Conservation (phyloP, 2,797 vertebrate genomes). For the Eospalax fontanierii region DNA sequence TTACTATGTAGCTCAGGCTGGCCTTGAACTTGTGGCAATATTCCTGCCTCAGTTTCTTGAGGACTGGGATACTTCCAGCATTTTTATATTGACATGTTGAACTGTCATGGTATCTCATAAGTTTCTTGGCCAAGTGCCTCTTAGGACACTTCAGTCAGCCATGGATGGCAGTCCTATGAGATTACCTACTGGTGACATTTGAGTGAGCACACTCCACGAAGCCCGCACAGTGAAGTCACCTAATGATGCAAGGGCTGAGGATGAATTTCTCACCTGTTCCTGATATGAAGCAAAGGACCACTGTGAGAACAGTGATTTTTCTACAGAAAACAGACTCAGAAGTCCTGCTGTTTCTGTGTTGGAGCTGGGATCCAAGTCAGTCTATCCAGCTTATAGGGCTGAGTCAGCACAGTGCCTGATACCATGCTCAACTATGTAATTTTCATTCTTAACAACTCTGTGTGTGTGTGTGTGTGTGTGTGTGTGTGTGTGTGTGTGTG, state of each 20-base stretch:
- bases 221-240: not conserved
- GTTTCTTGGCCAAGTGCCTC: no score
- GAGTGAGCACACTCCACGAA: no score
- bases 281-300: not conserved
- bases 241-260: not conserved
- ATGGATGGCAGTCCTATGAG: not conserved
- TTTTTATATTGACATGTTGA: not conserved
- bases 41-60: no score
- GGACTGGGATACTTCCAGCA: no score
- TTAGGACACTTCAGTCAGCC: no score
- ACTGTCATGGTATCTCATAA: not conserved
- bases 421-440: not conserved
- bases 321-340: not conserved
- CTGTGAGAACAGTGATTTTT: constrained; percentile 6
- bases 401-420: not conserved
- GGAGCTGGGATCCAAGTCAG: not conserved
- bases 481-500: no score
- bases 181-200: not conserved
- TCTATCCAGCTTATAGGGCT: not conserved
- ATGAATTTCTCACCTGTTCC: not conserved
- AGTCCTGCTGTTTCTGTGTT: not conserved
- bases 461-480: no score
- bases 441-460: no score
- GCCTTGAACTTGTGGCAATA: no score
- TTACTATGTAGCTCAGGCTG: no score